These are phyloP conservation scores for Uromys caudimaculatus DNA, from an alignment of 2,797 vertebrate species.

Conservation along the genomic window DNA sequence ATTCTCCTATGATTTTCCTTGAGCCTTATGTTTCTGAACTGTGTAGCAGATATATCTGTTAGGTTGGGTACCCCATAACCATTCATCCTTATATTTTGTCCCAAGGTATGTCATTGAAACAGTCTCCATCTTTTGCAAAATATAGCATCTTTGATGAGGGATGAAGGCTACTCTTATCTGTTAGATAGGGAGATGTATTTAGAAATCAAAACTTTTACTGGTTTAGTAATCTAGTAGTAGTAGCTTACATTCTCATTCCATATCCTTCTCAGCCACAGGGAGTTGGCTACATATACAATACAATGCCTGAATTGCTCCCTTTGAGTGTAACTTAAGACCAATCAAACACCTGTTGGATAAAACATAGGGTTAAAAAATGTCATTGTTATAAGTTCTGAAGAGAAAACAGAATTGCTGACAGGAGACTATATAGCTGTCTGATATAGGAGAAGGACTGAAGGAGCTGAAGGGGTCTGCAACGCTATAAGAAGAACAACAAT, in stretches of 20 bases:
- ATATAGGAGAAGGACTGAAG: too few species aligned
- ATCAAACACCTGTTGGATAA: background rate
- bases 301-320: background rate
- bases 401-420: too few species aligned
- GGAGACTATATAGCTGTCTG: too few species aligned
- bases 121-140: too few species aligned
- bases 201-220: background rate
- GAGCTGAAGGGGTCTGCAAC: too few species aligned
- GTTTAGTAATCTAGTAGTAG: background rate
- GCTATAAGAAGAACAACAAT: too few species aligned
- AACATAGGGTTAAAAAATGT: background rate
- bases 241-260: background rate
- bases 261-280: background rate
- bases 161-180: background rate
- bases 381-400: too few species aligned
- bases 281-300: background rate
- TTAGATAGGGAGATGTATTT: background rate
- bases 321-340: background rate
- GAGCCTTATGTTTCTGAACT: background rate
- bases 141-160: background rate
- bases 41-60: background rate
- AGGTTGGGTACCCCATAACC: background rate
- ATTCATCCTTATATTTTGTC: background rate
- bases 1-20: background rate
- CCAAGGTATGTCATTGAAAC: too few species aligned